Conservation (phyloP, 2,113 vertebrate genomes). For the Centropristis striata region DNA sequence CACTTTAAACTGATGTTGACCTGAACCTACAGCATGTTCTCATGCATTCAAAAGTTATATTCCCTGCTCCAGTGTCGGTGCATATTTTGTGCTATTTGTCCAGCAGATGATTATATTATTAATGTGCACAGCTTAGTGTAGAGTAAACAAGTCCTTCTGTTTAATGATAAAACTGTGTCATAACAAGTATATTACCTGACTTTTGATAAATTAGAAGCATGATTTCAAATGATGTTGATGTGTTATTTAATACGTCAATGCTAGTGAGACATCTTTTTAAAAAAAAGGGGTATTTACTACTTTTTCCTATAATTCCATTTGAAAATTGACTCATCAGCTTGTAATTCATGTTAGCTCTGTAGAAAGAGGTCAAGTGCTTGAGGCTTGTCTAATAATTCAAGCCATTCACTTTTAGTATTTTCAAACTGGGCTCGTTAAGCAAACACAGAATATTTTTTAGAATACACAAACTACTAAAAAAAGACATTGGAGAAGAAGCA, state of each 20-base stretch:
- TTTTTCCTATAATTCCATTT: background rate
- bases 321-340: background rate
- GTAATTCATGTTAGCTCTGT: background rate
- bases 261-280: background rate
- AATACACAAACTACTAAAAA: background rate
- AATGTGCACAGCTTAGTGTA: background rate
- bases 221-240: background rate
- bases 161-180: background rate
- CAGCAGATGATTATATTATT: background rate
- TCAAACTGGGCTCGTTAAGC: background rate
- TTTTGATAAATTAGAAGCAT: background rate
- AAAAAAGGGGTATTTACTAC: background rate
- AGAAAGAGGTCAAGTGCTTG: background rate
- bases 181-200: too few relatives aligned
- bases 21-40: background rate
- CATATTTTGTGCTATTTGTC: background rate
- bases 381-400: background rate
- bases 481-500: background rate
- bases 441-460: constrained; percentile 14
- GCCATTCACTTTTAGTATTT: background rate
- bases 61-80: background rate
- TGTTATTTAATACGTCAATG: background rate
- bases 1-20: background rate
- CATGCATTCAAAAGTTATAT: background rate
- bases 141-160: background rate